phyloP scores from a whole-genome alignment of 1,140 invertebrate genomes.

The Uloborus diversus region DNA sequence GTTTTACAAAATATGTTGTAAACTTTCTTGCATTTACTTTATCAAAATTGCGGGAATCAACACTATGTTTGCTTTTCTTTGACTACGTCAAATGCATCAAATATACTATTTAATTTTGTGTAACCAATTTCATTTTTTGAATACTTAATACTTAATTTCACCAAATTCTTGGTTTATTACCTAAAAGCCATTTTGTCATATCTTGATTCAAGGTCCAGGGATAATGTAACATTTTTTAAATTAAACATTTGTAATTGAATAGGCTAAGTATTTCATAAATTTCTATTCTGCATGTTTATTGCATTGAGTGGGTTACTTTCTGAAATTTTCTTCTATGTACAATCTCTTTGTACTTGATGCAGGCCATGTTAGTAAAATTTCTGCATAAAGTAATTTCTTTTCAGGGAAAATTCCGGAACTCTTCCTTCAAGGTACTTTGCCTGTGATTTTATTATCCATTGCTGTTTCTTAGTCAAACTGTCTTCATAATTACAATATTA shows the following conservation, averaged over 20 bases:
- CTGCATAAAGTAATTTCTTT: constrained; percentile 57
- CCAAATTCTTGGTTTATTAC: too few species aligned
- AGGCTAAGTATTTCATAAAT: neutral
- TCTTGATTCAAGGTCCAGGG: too few species aligned
- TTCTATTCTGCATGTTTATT: constrained; percentile 50
- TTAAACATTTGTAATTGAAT: neutral
- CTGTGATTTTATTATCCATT: constrained; percentile 52
- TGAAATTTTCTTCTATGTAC: constrained; percentile 46
- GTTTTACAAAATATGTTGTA: too few species aligned
- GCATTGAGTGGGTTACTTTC: constrained; percentile 56
- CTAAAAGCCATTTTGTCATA: too few species aligned
- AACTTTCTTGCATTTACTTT: too few species aligned
- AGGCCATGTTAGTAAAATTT: constrained; percentile 47
- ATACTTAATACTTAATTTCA: too few species aligned
- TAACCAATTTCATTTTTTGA: too few species aligned
- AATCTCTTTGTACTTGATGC: constrained; percentile 46
- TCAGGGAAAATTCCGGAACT: constrained; percentile 56
- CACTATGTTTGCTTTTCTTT: too few species aligned
- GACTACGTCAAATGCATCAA: too few species aligned
- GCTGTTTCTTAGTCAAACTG: constrained; percentile 54
- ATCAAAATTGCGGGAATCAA: too few species aligned
- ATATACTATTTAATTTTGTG: too few species aligned
- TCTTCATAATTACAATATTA: constrained; percentile 52
- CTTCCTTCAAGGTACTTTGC: constrained; percentile 55
- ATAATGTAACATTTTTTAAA: too few species aligned